phyloP scores from a whole-genome alignment of 2,888 invertebrate species.

The Alentia gelatinosa region DNA sequence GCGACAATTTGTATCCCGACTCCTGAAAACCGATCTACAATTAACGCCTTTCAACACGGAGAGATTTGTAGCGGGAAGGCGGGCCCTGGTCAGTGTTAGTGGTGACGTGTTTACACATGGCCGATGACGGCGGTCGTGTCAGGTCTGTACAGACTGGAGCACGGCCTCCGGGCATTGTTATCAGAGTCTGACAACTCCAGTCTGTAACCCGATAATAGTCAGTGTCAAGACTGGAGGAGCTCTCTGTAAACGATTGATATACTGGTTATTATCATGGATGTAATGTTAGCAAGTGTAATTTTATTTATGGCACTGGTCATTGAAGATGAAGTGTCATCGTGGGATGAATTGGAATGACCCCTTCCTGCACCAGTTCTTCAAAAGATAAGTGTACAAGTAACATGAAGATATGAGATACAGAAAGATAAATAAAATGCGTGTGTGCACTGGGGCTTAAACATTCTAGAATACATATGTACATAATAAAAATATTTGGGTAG shows the following conservation, averaged over 20 bases:
- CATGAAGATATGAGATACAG: too few species aligned
- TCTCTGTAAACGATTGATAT: background rate
- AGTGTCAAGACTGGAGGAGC: background rate
- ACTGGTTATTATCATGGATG: background rate
- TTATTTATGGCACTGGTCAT: too few species aligned
- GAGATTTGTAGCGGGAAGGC: background rate
- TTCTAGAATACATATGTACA: too few species aligned
- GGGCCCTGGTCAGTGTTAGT: background rate
- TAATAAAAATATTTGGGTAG: too few species aligned
- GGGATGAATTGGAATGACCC: too few species aligned
- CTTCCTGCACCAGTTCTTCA: too few species aligned
- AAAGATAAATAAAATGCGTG: too few species aligned
- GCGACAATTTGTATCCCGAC: slow-evolving; percentile 8
- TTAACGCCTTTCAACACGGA: background rate
- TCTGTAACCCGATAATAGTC: background rate
- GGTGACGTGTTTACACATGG: background rate
- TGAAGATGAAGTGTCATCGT: too few species aligned
- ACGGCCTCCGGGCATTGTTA: background rate
- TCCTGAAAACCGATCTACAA: background rate
- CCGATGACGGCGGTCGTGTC: background rate
- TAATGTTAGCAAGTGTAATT: too few species aligned
- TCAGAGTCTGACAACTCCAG: background rate
- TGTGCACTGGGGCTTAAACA: too few species aligned
- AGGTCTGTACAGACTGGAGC: background rate
- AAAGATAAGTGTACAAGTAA: too few species aligned